These are phyloP conservation scores for Agrotis puta DNA, from an alignment of 2,888 invertebrate species.

Conservation along the genomic window DNA sequence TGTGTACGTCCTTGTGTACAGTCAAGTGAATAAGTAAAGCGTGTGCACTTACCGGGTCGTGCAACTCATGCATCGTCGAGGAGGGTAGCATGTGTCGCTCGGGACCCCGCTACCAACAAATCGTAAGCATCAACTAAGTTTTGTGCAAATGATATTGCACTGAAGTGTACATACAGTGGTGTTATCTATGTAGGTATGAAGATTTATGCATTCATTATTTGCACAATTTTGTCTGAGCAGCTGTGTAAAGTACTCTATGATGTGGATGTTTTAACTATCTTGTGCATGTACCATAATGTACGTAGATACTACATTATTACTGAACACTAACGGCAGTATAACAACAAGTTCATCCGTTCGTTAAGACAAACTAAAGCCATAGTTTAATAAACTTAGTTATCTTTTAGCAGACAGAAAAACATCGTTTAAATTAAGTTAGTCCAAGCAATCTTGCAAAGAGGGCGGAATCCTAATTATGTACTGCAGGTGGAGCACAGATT, in stretches of 20 bases:
- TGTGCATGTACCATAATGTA: conserved; percentile 13
- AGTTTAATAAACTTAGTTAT: conserved; percentile 21
- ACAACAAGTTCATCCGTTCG: conserved; percentile 7
- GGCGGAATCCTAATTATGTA: conserved; percentile 75
- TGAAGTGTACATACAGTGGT: conserved; percentile 39
- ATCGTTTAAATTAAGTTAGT: conserved; percentile 43
- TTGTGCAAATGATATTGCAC: conserved; percentile 61
- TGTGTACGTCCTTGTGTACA: conserved; percentile 65
- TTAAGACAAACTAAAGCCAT: conserved; percentile 12
- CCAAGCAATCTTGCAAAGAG: conserved; percentile 56
- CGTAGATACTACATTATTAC: not conserved
- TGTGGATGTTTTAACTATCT: conserved; percentile 1
- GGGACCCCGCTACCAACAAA: conserved; percentile 88
- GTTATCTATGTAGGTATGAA: conserved; percentile 23
- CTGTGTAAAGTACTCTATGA: conserved; percentile 21
- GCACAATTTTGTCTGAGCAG: conserved; percentile 2
- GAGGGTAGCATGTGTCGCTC: conserved; percentile 90
- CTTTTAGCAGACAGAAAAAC: conserved; percentile 26
- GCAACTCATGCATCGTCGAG: conserved; percentile 91
- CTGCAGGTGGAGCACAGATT: conserved; percentile 73
- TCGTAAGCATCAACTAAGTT: conserved; percentile 78
- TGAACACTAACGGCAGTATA: conserved; percentile 14
- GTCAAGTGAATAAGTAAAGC: conserved; percentile 61
- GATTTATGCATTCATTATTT: conserved; percentile 17
- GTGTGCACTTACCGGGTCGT: conserved; percentile 90